Conservation (phyloP, 2,888 invertebrate species). For the Lumbricus terrestris region DNA sequence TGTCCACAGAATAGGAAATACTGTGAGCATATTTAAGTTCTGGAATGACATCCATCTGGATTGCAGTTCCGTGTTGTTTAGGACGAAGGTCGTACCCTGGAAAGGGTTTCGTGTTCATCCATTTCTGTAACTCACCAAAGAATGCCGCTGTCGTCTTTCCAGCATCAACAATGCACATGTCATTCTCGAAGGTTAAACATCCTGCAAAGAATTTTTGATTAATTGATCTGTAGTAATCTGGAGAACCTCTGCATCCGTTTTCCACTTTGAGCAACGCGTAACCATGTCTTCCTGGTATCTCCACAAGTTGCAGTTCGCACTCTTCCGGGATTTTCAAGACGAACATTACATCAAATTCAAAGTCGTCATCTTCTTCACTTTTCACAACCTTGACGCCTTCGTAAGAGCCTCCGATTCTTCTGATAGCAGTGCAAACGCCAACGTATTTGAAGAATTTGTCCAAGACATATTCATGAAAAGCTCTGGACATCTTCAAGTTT, state of each 20-base stretch:
- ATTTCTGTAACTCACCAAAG: background rate
- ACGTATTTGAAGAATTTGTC: too few species aligned
- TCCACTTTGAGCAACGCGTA: too few species aligned
- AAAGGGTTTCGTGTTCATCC: background rate
- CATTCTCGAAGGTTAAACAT: too few species aligned
- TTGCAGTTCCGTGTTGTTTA: conserved; percentile 9
- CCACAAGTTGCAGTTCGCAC: too few species aligned
- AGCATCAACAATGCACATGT: background rate
- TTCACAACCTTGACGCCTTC: background rate
- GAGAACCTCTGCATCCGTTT: too few species aligned
- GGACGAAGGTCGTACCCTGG: background rate
- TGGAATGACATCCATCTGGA: conserved; percentile 12
- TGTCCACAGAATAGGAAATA: too few species aligned
- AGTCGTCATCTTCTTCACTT: background rate
- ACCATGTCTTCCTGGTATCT: too few species aligned
- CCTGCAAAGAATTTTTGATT: too few species aligned
- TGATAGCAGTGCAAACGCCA: background rate
- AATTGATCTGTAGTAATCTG: too few species aligned
- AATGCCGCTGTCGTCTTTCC: background rate
- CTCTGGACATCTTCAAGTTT: too few species aligned
- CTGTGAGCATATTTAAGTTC: background rate
- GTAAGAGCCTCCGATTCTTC: background rate
- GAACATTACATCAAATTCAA: background rate
- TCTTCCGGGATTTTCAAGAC: background rate
- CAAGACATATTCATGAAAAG: too few species aligned